Conservation (phyloP, 2,888 invertebrate genomes). For the Habroteleia sp. region DNA sequence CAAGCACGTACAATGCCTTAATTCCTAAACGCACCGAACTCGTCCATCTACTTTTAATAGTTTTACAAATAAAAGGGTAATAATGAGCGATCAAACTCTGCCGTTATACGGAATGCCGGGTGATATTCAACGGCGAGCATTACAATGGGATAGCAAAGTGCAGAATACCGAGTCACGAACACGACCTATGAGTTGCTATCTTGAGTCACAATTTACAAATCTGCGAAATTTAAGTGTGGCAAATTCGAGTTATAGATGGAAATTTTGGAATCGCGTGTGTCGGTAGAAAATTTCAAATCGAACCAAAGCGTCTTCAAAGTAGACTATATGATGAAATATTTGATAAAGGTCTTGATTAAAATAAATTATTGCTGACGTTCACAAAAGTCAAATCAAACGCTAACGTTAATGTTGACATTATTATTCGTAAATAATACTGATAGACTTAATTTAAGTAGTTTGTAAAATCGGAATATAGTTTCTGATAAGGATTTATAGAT, state of each 20-base stretch:
- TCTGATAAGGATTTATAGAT: not conserved
- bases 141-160: constrained; percentile 58
- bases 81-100: constrained; percentile 48
- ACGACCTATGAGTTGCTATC: constrained; percentile 61
- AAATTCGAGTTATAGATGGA: constrained; percentile 19
- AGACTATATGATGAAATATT: too few species aligned
- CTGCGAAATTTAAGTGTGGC: constrained; percentile 17
- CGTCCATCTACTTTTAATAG: constrained; percentile 38
- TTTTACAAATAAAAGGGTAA: constrained; percentile 38
- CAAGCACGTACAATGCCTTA: constrained; percentile 46
- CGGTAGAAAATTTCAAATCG: too few species aligned
- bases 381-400: too few species aligned
- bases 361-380: too few species aligned
- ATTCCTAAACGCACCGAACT: constrained; percentile 44
- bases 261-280: too few species aligned
- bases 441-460: too few species aligned
- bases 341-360: too few species aligned
- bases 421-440: too few species aligned
- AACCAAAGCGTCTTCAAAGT: too few species aligned
- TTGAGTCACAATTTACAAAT: constrained; percentile 31
- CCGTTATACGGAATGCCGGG: constrained; percentile 35
- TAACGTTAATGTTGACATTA: too few species aligned
- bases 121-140: constrained; percentile 49
- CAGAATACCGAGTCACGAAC: constrained; percentile 58
- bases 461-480: not conserved